Evolutionary conservation across 2,797 vertebrate species (phyloP).

Genomic region (Chaunax sp.): DNA sequence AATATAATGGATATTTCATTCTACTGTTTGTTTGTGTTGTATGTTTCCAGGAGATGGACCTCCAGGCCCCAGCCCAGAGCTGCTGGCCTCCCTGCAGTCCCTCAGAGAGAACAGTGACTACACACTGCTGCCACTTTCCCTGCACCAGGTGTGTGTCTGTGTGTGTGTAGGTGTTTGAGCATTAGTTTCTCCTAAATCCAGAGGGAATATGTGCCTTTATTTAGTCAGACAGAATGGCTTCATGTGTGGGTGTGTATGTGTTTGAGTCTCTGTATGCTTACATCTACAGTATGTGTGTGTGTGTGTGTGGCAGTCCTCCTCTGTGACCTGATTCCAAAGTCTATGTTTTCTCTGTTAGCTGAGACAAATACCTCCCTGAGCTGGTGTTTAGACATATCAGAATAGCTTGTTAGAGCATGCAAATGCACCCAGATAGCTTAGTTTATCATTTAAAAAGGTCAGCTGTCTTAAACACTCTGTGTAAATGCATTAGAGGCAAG

Average conservation of each 20-base stretch:
- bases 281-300: conserved; percentile 1
- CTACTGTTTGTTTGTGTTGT: conserved; percentile 36
- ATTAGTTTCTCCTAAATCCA: conserved; percentile 15
- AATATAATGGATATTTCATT: conserved; percentile 1
- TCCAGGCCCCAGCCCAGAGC: conserved; percentile 67
- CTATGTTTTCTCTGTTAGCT: conserved; percentile 8
- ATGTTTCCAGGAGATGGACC: conserved; percentile 63
- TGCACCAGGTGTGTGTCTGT: conserved; percentile 82
- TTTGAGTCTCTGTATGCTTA: conserved; percentile 4
- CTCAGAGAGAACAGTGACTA: conserved; percentile 80
- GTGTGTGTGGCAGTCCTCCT: not conserved
- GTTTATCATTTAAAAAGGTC: conserved; percentile 5
- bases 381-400: conserved; percentile 1
- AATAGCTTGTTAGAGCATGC: not conserved
- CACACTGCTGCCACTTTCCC: conserved; percentile 81
- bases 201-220: conserved; percentile 48
- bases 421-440: not conserved
- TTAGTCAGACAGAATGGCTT: conserved; percentile 29
- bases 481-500: not conserved
- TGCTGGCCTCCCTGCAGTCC: conserved; percentile 79
- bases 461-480: not conserved
- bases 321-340: conserved; percentile 17
- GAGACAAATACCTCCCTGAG: not conserved
- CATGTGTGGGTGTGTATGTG: conserved; percentile 18
- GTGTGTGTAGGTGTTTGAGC: conserved; percentile 1